These are phyloP conservation scores for Pinctada fucata DNA, from an alignment of 2,888 invertebrate species.

Conservation along the genomic window DNA sequence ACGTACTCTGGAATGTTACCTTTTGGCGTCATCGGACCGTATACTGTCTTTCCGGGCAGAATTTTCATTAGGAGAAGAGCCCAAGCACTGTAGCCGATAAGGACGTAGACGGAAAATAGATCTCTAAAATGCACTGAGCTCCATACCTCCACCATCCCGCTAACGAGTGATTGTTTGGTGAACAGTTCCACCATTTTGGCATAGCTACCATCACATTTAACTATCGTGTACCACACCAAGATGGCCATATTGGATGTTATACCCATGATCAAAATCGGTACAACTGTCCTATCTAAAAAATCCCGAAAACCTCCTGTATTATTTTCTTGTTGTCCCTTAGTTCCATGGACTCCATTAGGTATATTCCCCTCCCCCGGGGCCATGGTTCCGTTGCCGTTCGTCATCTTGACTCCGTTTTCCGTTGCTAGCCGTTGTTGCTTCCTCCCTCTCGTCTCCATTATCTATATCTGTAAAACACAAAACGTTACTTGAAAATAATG, in stretches of 20 bases:
- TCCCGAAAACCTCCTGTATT: slow-evolving; percentile 40
- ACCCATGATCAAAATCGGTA: slow-evolving; percentile 65
- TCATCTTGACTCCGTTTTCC: slow-evolving; percentile 20
- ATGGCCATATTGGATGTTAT: slow-evolving; percentile 68
- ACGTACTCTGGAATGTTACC: slow-evolving; percentile 78
- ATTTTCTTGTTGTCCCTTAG: too few relatives aligned
- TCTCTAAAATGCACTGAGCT: slow-evolving; percentile 55
- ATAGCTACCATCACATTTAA: slow-evolving; percentile 66
- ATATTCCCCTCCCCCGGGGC: slow-evolving; percentile 55
- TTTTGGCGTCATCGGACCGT: slow-evolving; percentile 78
- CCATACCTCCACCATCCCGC: slow-evolving; percentile 68
- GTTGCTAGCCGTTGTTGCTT: neutral
- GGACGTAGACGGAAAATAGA: slow-evolving; percentile 57
- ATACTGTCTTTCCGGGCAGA: slow-evolving; percentile 75
- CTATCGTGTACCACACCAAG: slow-evolving; percentile 65
- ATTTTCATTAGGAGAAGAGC: slow-evolving; percentile 77
- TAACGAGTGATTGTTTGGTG: slow-evolving; percentile 48
- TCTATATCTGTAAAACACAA: neutral
- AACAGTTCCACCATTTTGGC: slow-evolving; percentile 47
- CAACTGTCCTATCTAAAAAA: slow-evolving; percentile 59
- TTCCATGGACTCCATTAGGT: slow-evolving; percentile 41
- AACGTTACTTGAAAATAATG: too few relatives aligned
- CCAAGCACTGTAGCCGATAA: slow-evolving; percentile 74
- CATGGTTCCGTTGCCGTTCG: slow-evolving; percentile 46
- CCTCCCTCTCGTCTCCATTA: slow-evolving; percentile 5